Base-by-base conservation (phyloP, 2,888 invertebrate species). In the Helicoverpa assulta region DNA sequence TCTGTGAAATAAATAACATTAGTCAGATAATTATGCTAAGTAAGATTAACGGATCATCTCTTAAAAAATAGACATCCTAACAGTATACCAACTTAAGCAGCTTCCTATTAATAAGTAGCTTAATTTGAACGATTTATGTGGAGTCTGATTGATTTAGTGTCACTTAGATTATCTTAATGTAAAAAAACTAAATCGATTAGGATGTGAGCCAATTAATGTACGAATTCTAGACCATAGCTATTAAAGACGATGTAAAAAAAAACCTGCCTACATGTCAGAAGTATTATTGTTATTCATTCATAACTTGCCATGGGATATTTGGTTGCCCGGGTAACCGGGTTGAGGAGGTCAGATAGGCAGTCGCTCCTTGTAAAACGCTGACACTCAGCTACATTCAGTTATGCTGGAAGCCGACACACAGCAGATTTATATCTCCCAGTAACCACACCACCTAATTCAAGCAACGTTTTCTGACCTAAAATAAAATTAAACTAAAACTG, bases 11-110 rank as follows among this genome's bases (percentile, higher is more conserved):
- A 47, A 29, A 56, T 57, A 58, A 50, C 50, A 43, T 53, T 62
- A 55, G 37, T 5, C 18, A 55, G 19, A 12, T 59, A 40, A 40
- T 14, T 40, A 73, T 69, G 61, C 62, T 50, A 52, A 67, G 50
- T 50, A 0, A 12, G 19, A 40, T 50, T 74, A 74, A 74, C 76
- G 72, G 62, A 50, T 50, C n/a, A 5, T 67, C 33, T 75, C 3
- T 67, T 75, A 51, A 43, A 1, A 71, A 43, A 54, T 1, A 19
- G 18, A 29, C 33, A 52, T 43, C 0, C 33, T 72, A 60, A 66
- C 67, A 52, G 76, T 71, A 66, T 21, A 37, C 47, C 10, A 33
- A 55, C 50, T 53, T 62, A 56, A 66, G 76, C 21, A n/a, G 52
- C 54, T 56, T 52, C 37, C 6, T 50, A 54, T 29, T 66, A 58